Base-by-base conservation (phyloP, 1,140 invertebrate species). In the Brachionus koreanus region DNA sequence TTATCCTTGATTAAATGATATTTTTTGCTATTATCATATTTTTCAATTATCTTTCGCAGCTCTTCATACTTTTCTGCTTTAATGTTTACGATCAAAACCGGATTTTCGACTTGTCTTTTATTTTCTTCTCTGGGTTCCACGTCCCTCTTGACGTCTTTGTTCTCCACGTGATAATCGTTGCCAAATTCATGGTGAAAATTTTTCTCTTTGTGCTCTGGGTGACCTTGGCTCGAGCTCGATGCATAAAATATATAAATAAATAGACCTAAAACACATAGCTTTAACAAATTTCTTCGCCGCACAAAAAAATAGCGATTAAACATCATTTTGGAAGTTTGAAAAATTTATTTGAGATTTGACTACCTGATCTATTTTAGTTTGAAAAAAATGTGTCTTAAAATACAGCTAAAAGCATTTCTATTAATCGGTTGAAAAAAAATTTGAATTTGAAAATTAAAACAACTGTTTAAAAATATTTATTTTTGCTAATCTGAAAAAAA, bases 21-120 rank as follows among this genome's bases (percentile, higher is more conserved):
- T 23, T 65, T 57, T 57, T 57, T 65, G 5, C 35, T 63, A 65
- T 79, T 79, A 79, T 79, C 76, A 61, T 79, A 25, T 19, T 61
- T 57, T 1, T 57, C 76, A 2, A 79, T 79, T 7, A 61, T 57
- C 37, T 79, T 79, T 23, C 76, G 49, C 2, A 74, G 7, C n/a
- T 74, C 23, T 2, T 25, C 39, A 12, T 46, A 25, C 7, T 74
- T 46, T 19, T 74, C 19, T 5, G 29, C 10, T 43, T 74, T 46
- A 5, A 74, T 9, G 23, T 46, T 10, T 19, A 46, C 33, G 9
- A 74, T 46, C 29, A 74, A 74, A 43, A 23, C 69, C 19, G 69
- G 69, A 46, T 74, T 74, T 25, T 43, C 69, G 7, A 74, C 42
- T 46, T 74, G 69, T 25, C n/a, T 23, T 4, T 19, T 23, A 74